Percentiles rank a stretch among this genome's conserved stretches.
Evolutionary conservation across 2,888 invertebrate species (phyloP).

Genomic region (Parelbella ahira): DNA sequence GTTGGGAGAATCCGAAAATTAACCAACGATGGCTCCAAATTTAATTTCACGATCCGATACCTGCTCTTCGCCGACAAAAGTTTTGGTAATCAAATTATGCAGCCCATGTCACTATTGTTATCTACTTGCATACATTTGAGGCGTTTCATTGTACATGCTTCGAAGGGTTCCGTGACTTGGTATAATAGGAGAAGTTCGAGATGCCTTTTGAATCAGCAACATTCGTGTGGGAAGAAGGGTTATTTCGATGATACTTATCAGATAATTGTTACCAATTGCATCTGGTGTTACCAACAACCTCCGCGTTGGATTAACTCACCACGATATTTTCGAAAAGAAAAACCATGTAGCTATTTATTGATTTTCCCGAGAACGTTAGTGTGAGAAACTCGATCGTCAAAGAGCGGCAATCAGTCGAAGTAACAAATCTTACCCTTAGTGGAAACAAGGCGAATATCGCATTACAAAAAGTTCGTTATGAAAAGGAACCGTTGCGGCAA

Average conservation of each 20-base stretch:
- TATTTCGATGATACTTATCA: conserved; percentile 72
- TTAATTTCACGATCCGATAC: conserved; percentile 78
- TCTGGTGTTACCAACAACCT: conserved; percentile 44
- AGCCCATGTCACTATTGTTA: conserved; percentile 73
- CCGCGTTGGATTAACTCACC: no score
- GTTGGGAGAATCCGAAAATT: conserved; percentile 74
- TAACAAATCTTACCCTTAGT: conserved; percentile 69
- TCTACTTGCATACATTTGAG: conserved; percentile 74
- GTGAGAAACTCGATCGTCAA: conserved; percentile 58
- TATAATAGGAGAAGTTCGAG: conserved; percentile 64
- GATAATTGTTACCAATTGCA: conserved; percentile 76
- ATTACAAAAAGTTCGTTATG: conserved; percentile 78
- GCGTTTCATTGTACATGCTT: conserved; percentile 65
- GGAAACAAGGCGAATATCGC: conserved; percentile 74
- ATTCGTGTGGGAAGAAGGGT: conserved; percentile 76
- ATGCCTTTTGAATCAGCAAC: conserved; percentile 57
- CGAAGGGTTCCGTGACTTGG: conserved; percentile 63
- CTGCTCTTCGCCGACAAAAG: conserved; percentile 71
- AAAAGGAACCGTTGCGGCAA: conserved; percentile 77
- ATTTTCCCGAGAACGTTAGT: conserved; percentile 16
- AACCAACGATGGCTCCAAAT: conserved; percentile 78
- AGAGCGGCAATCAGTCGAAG: conserved; percentile 59
- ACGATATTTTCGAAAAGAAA: conserved; percentile 29
- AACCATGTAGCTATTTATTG: conserved; percentile 22
- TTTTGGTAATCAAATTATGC: conserved; percentile 78